These are phyloP conservation scores for Thymallus thymallus DNA, from an alignment of 2,113 vertebrate species.

Conservation along the genomic window DNA sequence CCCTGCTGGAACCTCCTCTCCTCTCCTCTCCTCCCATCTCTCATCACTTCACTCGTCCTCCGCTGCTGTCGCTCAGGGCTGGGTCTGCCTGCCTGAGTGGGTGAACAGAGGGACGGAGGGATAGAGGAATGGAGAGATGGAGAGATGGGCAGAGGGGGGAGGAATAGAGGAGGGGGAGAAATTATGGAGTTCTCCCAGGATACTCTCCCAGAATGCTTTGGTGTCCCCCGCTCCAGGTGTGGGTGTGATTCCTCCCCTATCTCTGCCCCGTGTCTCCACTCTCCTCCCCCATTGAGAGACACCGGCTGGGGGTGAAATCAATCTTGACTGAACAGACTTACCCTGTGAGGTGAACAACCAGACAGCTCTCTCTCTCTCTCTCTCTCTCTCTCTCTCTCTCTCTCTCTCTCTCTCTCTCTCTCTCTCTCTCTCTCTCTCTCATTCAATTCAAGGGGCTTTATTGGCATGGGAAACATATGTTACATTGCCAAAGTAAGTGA, in stretches of 20 bases:
- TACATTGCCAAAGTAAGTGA: no score
- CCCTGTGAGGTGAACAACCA: not conserved
- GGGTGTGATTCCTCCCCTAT: no score
- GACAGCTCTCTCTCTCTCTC: not conserved
- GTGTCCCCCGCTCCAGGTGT: not conserved
- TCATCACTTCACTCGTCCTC: conserved; percentile 3
- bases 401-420: not conserved
- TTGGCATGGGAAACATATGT: no score
- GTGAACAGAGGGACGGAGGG: not conserved
- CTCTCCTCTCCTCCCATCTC: conserved; percentile 7
- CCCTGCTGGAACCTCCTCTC: conserved; percentile 8
- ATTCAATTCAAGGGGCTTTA: no score
- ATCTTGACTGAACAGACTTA: not conserved
- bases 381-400: not conserved
- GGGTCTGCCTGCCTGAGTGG: no score
- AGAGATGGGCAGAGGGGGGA: not conserved
- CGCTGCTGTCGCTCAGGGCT: not conserved
- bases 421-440: not conserved
- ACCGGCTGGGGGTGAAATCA: not conserved
- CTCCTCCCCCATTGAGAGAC: not conserved
- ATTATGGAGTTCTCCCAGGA: not conserved
- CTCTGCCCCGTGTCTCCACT: not conserved
- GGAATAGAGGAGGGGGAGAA: not conserved
- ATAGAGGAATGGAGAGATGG: not conserved
- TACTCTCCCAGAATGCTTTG: not conserved